phyloP scores from a whole-genome alignment of 2,113 vertebrate genomes.

The Phylloscopus trochilus region DNA sequence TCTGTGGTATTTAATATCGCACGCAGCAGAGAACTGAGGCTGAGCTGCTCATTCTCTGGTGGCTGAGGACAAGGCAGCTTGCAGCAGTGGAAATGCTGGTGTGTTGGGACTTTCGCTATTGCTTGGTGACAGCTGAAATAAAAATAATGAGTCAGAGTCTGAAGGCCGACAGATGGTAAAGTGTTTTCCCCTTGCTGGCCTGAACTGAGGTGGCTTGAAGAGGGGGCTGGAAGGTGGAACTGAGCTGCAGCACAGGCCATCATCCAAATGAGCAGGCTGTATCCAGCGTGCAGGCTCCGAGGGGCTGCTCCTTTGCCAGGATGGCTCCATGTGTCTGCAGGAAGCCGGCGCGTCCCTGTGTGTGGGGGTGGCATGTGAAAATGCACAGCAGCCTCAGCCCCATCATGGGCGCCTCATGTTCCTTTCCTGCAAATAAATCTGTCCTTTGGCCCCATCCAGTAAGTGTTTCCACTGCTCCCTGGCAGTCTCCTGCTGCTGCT shows the following conservation, averaged over 20 bases:
- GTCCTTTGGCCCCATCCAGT: background rate
- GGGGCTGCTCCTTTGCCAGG: rapidly evolving
- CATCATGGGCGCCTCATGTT: rapidly evolving
- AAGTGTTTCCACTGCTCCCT: background rate
- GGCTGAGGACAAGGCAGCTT: background rate
- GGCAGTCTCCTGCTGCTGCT: background rate
- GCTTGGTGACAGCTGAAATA: slow-evolving; percentile 57
- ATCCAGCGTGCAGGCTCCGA: rapidly evolving
- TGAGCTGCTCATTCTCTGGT: background rate
- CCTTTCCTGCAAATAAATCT: background rate
- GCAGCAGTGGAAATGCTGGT: background rate
- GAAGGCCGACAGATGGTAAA: slow-evolving; percentile 38
- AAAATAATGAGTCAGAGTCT: slow-evolving; percentile 61
- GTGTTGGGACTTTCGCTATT: slow-evolving; percentile 19
- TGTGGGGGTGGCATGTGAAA: background rate
- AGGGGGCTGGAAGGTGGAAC: background rate
- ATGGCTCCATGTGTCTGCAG: background rate
- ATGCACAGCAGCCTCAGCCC: background rate
- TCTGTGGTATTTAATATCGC: background rate
- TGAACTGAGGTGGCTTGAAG: background rate
- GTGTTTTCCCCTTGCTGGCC: background rate
- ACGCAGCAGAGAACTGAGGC: rapidly evolving
- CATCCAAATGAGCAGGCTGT: background rate
- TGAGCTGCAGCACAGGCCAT: background rate
- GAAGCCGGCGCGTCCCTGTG: rapidly evolving